Conservation (phyloP, 2,888 invertebrate genomes). For the Caprella mutica region DNA sequence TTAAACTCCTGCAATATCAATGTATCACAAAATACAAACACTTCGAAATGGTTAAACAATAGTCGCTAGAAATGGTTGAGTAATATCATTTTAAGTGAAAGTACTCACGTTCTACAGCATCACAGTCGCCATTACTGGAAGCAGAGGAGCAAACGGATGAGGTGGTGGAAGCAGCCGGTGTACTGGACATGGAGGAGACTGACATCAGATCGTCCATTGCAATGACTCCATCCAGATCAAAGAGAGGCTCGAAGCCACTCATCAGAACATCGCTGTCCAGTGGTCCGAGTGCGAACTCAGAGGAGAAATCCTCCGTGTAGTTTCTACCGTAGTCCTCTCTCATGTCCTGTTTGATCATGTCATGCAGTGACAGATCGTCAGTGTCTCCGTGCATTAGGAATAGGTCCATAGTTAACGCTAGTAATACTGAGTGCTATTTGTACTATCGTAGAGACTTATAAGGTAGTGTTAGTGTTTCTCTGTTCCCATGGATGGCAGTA, state of each 20-base stretch:
- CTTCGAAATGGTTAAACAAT: too few relatives aligned
- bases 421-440: not conserved
- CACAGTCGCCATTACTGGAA: not conserved
- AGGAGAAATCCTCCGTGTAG: conserved; percentile 38
- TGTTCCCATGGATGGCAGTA: too few relatives aligned
- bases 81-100: too few relatives aligned
- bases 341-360: conserved; percentile 81
- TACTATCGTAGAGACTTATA: too few relatives aligned
- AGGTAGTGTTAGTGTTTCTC: too few relatives aligned
- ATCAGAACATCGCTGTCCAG: conserved; percentile 28
- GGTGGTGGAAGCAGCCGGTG: not conserved
- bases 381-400: conserved; percentile 32
- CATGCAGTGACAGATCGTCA: conserved; percentile 50
- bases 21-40: too few relatives aligned
- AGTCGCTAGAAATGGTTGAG: too few relatives aligned
- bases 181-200: not conserved
- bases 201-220: conserved; percentile 45
- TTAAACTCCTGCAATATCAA: too few relatives aligned
- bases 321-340: conserved; percentile 48
- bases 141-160: not conserved
- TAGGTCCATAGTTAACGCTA: conserved; percentile 25
- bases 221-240: conserved; percentile 54
- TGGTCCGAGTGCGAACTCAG: conserved; percentile 20
- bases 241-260: conserved; percentile 40
- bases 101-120: too few relatives aligned